A percentile compares a stretch with the other conserved stretches of the same genome.
These are phyloP conservation scores for Crotalus tigris DNA, from an alignment of 2,113 vertebrate species.

Conservation along the genomic window DNA sequence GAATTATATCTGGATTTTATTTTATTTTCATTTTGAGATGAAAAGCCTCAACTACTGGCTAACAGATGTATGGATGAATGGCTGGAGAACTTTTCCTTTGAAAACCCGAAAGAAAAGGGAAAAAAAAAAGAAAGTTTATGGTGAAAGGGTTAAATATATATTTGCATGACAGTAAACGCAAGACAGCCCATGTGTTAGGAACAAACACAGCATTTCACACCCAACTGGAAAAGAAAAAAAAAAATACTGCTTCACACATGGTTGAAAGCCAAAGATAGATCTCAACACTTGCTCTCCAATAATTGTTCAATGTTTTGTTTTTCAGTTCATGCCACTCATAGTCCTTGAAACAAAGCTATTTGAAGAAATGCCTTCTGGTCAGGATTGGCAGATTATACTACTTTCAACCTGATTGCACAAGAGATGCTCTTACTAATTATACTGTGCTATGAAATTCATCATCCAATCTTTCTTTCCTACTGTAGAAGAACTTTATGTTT, in stretches of 20 bases:
- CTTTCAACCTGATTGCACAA: not conserved
- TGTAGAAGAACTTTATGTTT: not conserved
- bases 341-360: not conserved
- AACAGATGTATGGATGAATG: constrained; percentile 48
- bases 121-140: not conserved
- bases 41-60: constrained; percentile 59
- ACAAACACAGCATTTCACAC: not conserved
- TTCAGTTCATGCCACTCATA: not conserved
- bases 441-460: not conserved
- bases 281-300: not conserved
- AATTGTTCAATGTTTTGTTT: not conserved
- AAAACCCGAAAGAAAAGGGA: not conserved
- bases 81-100: not conserved
- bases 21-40: constrained; percentile 23
- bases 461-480: not conserved
- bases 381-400: not conserved
- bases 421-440: not conserved
- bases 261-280: not conserved
- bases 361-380: not conserved
- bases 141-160: not conserved
- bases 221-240: not conserved
- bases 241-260: not conserved
- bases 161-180: not conserved
- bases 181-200: not conserved
- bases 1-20: not conserved